phyloP scores from a whole-genome alignment of 1,140 invertebrate genomes.

The Callitettix versicolor region DNA sequence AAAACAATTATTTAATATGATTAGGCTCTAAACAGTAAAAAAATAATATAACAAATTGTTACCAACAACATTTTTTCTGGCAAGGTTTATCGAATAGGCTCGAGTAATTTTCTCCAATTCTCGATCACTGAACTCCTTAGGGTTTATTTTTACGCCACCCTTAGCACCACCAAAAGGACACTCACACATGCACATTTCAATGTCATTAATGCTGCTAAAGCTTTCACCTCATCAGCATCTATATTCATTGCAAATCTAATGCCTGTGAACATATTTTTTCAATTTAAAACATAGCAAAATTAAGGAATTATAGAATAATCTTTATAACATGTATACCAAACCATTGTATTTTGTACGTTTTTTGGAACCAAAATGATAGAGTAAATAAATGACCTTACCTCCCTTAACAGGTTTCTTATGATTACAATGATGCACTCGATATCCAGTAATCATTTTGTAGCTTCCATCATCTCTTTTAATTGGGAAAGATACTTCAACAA shows the following conservation, averaged over 20 bases:
- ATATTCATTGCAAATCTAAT: constrained; percentile 67
- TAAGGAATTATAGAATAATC: neutral
- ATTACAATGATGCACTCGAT: constrained; percentile 72
- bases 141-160: constrained; percentile 79
- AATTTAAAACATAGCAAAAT: neutral
- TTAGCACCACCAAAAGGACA: constrained; percentile 75
- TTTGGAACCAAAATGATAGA: constrained; percentile 22
- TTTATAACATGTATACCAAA: neutral
- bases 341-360: constrained; percentile 22
- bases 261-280: constrained; percentile 28
- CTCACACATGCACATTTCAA: constrained; percentile 72
- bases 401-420: constrained; percentile 74
- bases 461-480: constrained; percentile 61
- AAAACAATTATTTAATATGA: neutral
- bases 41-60: neutral
- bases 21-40: neutral
- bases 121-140: constrained; percentile 58
- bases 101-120: constrained; percentile 83
- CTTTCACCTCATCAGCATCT: constrained; percentile 66
- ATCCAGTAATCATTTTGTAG: constrained; percentile 71
- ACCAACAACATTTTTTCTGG: constrained; percentile 80
- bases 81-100: constrained; percentile 70
- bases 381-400: constrained; percentile 35
- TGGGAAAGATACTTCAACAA: constrained; percentile 69
- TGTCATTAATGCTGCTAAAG: constrained; percentile 76